phyloP scores from a whole-genome alignment of 2,797 vertebrate genomes.

The Syncerus caffer region DNA sequence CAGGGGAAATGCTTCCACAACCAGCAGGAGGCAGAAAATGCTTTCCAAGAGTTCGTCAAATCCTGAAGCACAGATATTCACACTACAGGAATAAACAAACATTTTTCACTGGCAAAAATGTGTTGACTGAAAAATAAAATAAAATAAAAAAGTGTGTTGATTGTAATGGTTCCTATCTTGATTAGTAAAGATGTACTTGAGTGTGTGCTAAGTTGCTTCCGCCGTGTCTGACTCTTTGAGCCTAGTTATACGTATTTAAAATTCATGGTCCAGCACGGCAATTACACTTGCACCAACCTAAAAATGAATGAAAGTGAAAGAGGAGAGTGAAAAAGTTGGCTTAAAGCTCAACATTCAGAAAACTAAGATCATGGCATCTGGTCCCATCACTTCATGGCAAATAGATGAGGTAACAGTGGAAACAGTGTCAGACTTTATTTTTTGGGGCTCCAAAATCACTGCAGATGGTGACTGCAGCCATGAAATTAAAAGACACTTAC shows the following conservation, averaged over 20 bases:
- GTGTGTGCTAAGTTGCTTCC: neutral
- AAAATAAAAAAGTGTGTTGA: neutral
- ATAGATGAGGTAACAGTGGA: no score
- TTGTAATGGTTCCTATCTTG: neutral
- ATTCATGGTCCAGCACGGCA: neutral
- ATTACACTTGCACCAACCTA: no score
- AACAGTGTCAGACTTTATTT: no score
- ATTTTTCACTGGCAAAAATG: neutral
- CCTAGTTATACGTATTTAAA: neutral
- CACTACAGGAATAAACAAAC: neutral
- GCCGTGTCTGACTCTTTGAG: neutral
- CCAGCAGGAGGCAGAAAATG: neutral
- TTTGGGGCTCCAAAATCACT: no score
- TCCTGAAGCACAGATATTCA: neutral
- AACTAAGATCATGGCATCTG: no score
- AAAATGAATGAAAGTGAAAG: no score
- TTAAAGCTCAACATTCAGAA: no score
- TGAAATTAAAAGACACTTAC: no score
- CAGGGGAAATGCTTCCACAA: neutral
- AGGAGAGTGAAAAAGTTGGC: no score
- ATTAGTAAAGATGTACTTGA: neutral
- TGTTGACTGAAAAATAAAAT: neutral
- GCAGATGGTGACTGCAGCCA: no score
- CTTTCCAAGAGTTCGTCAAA: neutral
- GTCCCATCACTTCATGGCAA: no score